phyloP scores from a whole-genome alignment of 2,113 vertebrate species.

The Rattus norvegicus region GRCr8 NC_086022.1:160441501-160442000 shows the following conservation, averaged over 20 bases:
- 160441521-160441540: neutral
- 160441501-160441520: neutral
- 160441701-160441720: neutral
- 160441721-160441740: neutral
- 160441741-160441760: neutral
- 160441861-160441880: neutral
- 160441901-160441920: rapidly evolving
- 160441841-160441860: neutral
- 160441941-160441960: too few species aligned
- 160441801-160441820: neutral
- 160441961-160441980: neutral
- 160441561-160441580: neutral
- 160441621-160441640: neutral
- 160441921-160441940: neutral
- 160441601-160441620: neutral
- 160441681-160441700: neutral
- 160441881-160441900: rapidly evolving
- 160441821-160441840: neutral
- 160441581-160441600: neutral
- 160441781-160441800: neutral
- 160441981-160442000: neutral
- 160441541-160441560: neutral
- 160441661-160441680: neutral
- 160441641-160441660: too few species aligned
- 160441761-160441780: neutral